Percentiles rank a stretch among this genome's conserved stretches.
Evolutionary conservation across 2,113 vertebrate genomes (phyloP).

Genomic region (Alces alces): DNA sequence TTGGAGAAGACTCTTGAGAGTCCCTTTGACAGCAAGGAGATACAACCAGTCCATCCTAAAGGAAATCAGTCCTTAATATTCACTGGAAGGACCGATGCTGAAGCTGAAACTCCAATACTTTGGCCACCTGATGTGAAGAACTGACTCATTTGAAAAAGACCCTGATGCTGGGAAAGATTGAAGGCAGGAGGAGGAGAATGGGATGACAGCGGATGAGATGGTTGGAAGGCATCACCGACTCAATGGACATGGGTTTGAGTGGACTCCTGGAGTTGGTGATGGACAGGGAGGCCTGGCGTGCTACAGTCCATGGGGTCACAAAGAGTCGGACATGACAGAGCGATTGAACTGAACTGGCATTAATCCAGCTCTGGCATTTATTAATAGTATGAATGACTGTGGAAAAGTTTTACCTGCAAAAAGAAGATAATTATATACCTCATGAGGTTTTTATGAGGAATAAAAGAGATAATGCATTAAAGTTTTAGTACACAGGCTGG

Average conservation of each 20-base stretch:
- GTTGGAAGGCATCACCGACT: background rate
- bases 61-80: background rate
- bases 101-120: background rate
- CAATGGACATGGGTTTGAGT: background rate
- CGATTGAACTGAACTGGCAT: background rate
- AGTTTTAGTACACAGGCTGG: background rate
- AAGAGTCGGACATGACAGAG: background rate
- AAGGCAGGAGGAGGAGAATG: background rate
- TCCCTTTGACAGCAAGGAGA: background rate
- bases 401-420: slow-evolving; percentile 11
- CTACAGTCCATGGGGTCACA: background rate
- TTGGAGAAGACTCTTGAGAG: background rate
- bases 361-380: slow-evolving; percentile 11
- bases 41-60: accelerated
- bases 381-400: slow-evolving; percentile 26
- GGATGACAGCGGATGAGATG: accelerated
- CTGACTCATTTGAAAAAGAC: background rate
- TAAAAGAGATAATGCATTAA: slow-evolving; percentile 7
- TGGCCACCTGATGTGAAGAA: background rate
- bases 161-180: background rate
- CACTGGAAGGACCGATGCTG: background rate
- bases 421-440: slow-evolving; percentile 24
- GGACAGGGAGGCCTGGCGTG: background rate
- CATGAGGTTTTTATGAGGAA: slow-evolving; percentile 20
- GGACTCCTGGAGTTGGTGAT: background rate